These are phyloP conservation scores for Pseudomyrmex flavicornis DNA, from an alignment of 1,140 invertebrate species.

Conservation along the genomic window DNA sequence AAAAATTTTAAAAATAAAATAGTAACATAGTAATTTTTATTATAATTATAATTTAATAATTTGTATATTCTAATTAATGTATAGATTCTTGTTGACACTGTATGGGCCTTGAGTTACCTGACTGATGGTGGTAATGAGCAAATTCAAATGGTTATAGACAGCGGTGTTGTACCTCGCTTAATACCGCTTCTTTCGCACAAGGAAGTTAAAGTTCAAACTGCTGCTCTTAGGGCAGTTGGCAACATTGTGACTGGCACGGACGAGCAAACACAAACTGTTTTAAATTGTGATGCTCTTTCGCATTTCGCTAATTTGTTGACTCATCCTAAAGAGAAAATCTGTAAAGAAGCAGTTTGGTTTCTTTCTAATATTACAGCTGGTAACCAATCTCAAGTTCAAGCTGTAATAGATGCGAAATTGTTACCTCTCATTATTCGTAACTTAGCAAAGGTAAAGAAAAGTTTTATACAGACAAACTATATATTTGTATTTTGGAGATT, in stretches of 20 bases:
- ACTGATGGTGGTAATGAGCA: constrained; percentile 99
- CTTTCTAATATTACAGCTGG: constrained; percentile 99
- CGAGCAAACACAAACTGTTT: constrained; percentile 95
- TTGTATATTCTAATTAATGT: not conserved
- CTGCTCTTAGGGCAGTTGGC: constrained; percentile 97
- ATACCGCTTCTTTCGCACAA: constrained; percentile 97
- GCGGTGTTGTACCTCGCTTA: constrained; percentile 96
- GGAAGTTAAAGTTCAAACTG: constrained; percentile 99
- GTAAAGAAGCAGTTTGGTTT: constrained; percentile 99
- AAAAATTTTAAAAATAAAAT: not conserved
- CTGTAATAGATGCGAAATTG: constrained; percentile 97
- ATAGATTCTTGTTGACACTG: constrained; percentile 98
- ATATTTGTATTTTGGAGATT: constrained; percentile 23
- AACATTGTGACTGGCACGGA: constrained; percentile 99
- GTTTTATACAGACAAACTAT: not conserved
- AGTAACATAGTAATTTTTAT: not conserved
- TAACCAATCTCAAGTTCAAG: constrained; percentile 98
- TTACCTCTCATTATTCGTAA: constrained; percentile 98
- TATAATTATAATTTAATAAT: constrained; percentile 26
- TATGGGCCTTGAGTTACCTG: constrained; percentile 99
- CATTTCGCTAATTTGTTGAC: constrained; percentile 96
- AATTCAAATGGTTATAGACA: constrained; percentile 99
- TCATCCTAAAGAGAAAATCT: constrained; percentile 95
- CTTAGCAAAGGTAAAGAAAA: constrained; percentile 87
- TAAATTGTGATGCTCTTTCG: constrained; percentile 91